Percentiles rank a stretch among this genome's conserved stretches.
Conservation (phyloP, 2,888 invertebrate species). For the Alviniconcha strummeri region DNA sequence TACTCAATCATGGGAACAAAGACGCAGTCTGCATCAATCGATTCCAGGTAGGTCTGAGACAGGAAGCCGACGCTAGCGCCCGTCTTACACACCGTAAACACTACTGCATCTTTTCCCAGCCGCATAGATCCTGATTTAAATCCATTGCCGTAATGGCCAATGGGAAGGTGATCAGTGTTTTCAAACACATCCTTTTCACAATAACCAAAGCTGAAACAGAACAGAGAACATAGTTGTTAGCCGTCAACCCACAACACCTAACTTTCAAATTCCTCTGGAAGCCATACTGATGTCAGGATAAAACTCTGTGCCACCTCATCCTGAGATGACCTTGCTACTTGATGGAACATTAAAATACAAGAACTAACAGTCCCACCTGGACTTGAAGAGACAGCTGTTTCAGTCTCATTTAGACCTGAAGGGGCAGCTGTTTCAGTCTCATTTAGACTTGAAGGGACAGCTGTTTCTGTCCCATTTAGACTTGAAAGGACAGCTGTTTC, state of each 20-base stretch:
- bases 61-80: conserved; percentile 67
- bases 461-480: no score
- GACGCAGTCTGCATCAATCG: conserved; percentile 64
- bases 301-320: background rate
- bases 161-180: conserved; percentile 61
- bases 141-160: conserved; percentile 72
- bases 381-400: no score
- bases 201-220: conserved; percentile 67
- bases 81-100: conserved; percentile 60
- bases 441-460: no score
- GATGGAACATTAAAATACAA: no score
- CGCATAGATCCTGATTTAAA: conserved; percentile 73
- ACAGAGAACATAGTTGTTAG: background rate
- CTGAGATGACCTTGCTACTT: background rate
- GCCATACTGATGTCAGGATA: no score
- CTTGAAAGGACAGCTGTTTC: no score
- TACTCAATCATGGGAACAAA: conserved; percentile 69
- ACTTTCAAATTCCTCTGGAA: no score
- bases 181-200: conserved; percentile 62
- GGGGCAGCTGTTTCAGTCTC: no score
- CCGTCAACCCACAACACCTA: no score
- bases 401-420: no score
- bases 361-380: no score
- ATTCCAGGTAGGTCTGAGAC: conserved; percentile 67
- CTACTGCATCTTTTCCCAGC: conserved; percentile 69